Conservation (phyloP, 2,888 invertebrate genomes). For the Lasius platythorax region DNA sequence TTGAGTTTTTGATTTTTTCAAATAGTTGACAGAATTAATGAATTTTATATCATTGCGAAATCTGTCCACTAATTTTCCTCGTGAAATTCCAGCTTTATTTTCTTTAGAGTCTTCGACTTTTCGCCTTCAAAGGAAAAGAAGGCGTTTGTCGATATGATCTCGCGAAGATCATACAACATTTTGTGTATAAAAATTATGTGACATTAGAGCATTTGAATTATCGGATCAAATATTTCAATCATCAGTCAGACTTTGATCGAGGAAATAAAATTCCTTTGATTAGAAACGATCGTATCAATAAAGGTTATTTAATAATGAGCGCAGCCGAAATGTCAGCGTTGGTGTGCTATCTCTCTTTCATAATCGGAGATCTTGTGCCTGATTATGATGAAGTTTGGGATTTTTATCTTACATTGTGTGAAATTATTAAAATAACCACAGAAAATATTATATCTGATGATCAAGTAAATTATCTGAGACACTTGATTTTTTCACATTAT, state of each 20-base stretch:
- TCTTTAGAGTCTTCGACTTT: no score
- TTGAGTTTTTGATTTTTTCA: no score
- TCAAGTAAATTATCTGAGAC: background rate
- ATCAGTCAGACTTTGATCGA: background rate
- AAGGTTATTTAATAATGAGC: background rate
- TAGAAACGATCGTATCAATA: background rate
- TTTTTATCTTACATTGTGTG: background rate
- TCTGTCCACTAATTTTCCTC: no score
- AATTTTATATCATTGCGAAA: no score
- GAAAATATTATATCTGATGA: background rate
- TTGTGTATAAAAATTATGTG: background rate
- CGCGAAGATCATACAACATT: background rate
- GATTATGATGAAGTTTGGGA: constrained; percentile 5
- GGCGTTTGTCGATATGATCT: background rate
- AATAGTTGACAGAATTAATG: no score
- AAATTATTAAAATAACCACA: background rate
- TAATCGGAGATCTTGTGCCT: background rate
- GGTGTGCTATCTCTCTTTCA: background rate
- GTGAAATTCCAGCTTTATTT: no score
- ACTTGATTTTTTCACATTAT: background rate
- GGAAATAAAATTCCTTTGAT: constrained; percentile 1
- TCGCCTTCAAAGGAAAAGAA: no score
- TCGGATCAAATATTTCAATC: background rate
- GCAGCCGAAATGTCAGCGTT: background rate
- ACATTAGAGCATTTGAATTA: background rate